These are phyloP conservation scores for Suncus etruscus DNA, from an alignment of 2,113 vertebrate genomes.

Conservation along the genomic window DNA sequence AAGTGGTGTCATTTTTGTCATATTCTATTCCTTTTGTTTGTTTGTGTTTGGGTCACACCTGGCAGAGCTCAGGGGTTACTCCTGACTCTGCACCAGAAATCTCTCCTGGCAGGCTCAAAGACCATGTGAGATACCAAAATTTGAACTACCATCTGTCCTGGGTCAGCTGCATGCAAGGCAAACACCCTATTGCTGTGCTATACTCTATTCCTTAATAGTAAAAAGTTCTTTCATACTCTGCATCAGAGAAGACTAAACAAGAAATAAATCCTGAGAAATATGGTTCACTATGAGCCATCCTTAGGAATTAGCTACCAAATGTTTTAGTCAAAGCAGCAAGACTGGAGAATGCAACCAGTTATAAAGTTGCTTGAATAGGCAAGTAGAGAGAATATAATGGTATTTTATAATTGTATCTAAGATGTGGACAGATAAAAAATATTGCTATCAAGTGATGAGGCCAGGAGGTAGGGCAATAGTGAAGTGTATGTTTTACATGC, in stretches of 20 bases:
- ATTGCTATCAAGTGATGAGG: neutral
- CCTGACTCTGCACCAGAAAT: too few relatives aligned
- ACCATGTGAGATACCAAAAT: too few relatives aligned
- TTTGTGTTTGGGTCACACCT: too few relatives aligned
- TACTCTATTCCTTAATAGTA: neutral
- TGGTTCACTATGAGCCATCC: neutral
- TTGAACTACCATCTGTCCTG: too few relatives aligned
- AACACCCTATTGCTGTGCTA: too few relatives aligned
- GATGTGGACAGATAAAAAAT: neutral
- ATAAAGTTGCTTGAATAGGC: neutral
- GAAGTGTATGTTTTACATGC: too few relatives aligned
- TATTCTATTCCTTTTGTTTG: neutral
- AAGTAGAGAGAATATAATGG: neutral
- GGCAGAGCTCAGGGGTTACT: too few relatives aligned
- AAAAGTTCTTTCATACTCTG: neutral
- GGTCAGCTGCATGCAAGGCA: too few relatives aligned
- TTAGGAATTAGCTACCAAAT: neutral
- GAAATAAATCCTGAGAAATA: neutral
- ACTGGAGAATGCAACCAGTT: neutral
- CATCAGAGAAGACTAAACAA: neutral
- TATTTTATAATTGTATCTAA: constrained; percentile 40
- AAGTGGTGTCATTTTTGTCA: neutral
- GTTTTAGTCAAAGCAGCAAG: neutral
- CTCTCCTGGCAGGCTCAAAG: too few relatives aligned
- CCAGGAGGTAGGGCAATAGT: neutral